Conservation (phyloP, 2,888 invertebrate genomes). For the Ectobius pallidus region DNA sequence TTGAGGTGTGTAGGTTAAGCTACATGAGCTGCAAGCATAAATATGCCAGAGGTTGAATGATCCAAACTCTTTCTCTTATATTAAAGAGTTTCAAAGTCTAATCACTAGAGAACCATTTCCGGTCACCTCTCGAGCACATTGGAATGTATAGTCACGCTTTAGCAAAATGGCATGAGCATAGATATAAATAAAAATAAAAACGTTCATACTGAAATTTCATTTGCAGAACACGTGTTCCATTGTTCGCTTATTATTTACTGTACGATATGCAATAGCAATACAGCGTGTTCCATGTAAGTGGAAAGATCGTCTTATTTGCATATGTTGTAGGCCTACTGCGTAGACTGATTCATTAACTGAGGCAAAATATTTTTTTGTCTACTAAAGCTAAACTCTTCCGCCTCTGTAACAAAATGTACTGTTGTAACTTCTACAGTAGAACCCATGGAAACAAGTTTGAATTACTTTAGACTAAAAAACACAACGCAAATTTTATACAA, state of each 20-base stretch:
- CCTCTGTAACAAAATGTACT: too few species aligned
- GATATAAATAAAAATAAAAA: background rate
- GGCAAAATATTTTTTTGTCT: too few species aligned
- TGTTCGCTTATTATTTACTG: background rate
- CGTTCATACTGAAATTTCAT: background rate
- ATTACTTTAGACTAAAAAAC: too few species aligned
- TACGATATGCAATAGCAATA: too few species aligned
- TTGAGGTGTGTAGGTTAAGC: background rate
- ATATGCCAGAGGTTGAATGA: background rate
- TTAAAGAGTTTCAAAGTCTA: slow-evolving; percentile 23
- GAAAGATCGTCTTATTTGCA: too few species aligned
- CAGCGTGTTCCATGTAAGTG: too few species aligned
- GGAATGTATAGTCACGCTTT: slow-evolving; percentile 11
- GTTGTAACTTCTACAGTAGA: too few species aligned
- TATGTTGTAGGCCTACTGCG: too few species aligned
- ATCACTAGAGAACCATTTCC: slow-evolving; percentile 19
- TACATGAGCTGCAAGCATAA: background rate
- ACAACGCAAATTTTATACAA: too few species aligned
- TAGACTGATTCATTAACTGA: too few species aligned
- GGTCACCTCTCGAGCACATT: slow-evolving; percentile 1
- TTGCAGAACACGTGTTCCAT: slow-evolving; percentile 19
- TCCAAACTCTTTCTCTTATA: slow-evolving; percentile 17
- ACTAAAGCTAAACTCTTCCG: too few species aligned
- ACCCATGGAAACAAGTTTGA: too few species aligned
- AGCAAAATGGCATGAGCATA: background rate